Percentiles rank a stretch among this genome's conserved stretches.
phyloP scores from a whole-genome alignment of 2,113 vertebrate species.

The Takifugu flavidus region DNA sequence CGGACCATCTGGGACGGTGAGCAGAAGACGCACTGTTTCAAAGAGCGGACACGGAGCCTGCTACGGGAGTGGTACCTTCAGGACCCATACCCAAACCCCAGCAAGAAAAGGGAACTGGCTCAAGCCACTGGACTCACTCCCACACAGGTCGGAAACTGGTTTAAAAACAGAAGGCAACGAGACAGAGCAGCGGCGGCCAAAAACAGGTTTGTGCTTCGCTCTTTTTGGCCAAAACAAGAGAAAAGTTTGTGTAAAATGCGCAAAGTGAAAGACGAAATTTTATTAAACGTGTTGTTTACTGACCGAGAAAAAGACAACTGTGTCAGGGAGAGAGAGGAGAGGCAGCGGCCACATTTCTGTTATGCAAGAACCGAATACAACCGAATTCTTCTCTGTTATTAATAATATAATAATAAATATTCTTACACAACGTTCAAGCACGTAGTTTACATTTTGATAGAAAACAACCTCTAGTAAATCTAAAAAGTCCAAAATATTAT shows the following conservation, averaged over 20 bases:
- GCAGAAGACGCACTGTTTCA: conserved; percentile 99
- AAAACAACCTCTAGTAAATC: too few species aligned
- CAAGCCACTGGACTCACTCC: conserved; percentile 99
- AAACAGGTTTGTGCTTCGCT: conserved; percentile 88
- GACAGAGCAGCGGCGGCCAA: conserved; percentile 98
- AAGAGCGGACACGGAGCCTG: conserved; percentile 98
- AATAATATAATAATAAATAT: too few species aligned
- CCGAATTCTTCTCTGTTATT: too few species aligned
- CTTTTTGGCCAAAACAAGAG: neutral
- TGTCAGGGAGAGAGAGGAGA: conserved; percentile 7
- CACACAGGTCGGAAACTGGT: conserved; percentile 99
- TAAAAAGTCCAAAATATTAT: too few species aligned
- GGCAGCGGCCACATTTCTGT: neutral
- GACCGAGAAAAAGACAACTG: neutral
- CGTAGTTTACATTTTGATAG: too few species aligned
- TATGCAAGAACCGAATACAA: too few species aligned
- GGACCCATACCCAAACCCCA: conserved; percentile 99
- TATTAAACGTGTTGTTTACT: neutral
- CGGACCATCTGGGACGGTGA: conserved; percentile 99
- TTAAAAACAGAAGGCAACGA: conserved; percentile 99
- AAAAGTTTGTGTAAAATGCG: neutral
- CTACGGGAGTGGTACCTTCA: conserved; percentile 99
- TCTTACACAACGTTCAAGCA: too few species aligned
- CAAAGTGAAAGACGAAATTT: neutral
- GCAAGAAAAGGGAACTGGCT: conserved; percentile 99